A percentile compares a stretch with the other conserved stretches of the same genome.
Evolutionary conservation across 2,113 vertebrate species (phyloP).

Genomic region (Ctenodactylus gundi): DNA sequence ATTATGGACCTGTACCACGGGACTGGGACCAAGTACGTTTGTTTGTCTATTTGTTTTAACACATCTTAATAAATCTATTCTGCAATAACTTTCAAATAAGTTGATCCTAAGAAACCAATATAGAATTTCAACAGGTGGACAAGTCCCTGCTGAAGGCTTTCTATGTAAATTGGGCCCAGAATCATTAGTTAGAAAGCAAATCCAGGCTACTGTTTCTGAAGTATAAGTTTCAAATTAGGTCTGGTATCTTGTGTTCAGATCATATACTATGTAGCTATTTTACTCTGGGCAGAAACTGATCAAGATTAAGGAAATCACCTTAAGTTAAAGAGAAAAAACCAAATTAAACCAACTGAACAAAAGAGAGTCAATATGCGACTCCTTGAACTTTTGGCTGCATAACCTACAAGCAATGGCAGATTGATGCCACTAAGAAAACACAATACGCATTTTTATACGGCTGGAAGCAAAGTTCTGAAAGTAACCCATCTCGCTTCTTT

Average conservation of each 20-base stretch:
- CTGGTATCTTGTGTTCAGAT: not conserved
- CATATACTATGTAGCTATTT: not conserved
- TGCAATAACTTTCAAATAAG: not conserved
- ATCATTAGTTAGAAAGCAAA: not conserved
- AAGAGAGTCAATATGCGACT: not conserved
- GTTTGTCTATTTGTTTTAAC: not conserved
- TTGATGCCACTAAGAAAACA: not conserved
- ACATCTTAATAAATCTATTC: not conserved
- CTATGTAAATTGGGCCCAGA: not conserved
- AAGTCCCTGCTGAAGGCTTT: not conserved
- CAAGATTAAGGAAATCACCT: not conserved
- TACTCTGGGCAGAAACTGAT: constrained; percentile 10
- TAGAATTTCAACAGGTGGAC: too few relatives aligned
- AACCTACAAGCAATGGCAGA: constrained; percentile 17
- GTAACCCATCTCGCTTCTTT: constrained; percentile 41
- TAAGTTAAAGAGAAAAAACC: constrained; percentile 34
- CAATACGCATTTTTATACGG: constrained; percentile 28
- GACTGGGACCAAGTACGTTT: too few relatives aligned
- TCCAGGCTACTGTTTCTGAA: not conserved
- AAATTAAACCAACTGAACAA: not conserved
- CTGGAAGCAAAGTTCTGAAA: constrained; percentile 40
- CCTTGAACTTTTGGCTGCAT: constrained; percentile 5
- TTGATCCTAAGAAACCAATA: not conserved
- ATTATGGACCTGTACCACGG: too few relatives aligned
- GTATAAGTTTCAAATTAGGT: not conserved